Percentiles rank a stretch among this genome's conserved stretches.
These are phyloP conservation scores for Catharus fuscescens DNA, from an alignment of 2,113 vertebrate genomes.

Conservation along the genomic window DNA sequence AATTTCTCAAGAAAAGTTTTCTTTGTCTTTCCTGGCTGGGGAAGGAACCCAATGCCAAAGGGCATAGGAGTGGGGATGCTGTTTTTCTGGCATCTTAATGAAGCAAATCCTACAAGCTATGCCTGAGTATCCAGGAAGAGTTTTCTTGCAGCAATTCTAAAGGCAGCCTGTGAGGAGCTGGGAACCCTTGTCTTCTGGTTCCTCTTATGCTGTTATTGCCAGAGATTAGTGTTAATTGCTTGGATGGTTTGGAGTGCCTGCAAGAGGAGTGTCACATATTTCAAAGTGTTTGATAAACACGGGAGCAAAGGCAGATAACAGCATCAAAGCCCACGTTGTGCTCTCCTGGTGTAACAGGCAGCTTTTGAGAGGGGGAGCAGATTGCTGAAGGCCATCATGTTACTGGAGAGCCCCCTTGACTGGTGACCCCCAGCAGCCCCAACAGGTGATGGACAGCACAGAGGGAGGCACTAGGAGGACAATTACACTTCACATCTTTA, in stretches of 20 bases:
- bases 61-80: neutral
- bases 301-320: neutral
- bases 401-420: neutral
- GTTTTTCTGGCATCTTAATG: neutral
- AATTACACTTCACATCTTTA: neutral
- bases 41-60: neutral
- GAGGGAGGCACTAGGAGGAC: neutral
- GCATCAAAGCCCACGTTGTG: neutral
- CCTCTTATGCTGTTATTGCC: neutral
- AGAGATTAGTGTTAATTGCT: neutral
- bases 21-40: neutral
- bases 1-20: neutral
- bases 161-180: neutral
- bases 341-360: accelerated
- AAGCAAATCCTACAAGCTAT: neutral
- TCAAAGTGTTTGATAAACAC: neutral
- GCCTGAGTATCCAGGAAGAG: neutral
- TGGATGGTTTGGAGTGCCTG: neutral
- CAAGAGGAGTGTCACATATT: neutral
- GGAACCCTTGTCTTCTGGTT: neutral
- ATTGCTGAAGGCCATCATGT: neutral
- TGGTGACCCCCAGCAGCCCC: accelerated
- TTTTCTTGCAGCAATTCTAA: neutral
- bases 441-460: neutral
- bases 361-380: neutral